Evolutionary conservation across 2,113 vertebrate genomes (phyloP).

Genomic region (Vulpes ferrilata): DNA sequence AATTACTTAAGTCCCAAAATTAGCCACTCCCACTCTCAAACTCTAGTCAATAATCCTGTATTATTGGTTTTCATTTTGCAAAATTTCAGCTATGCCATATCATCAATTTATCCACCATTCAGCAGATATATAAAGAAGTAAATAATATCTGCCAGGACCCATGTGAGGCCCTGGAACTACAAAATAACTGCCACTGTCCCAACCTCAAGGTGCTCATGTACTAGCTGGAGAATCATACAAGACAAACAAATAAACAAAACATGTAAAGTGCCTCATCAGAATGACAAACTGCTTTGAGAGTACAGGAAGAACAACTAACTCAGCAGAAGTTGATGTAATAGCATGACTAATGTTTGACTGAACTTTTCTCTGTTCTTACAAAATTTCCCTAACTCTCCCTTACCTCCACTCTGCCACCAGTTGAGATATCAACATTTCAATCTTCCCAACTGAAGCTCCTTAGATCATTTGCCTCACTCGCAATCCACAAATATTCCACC

Average conservation of each 20-base stretch:
- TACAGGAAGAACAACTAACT: background rate
- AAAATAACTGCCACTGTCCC: background rate
- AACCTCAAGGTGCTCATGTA: background rate
- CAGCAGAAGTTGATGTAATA: background rate
- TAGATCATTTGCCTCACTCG: background rate
- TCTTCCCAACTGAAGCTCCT: background rate
- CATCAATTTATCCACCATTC: background rate
- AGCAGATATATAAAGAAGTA: conserved; percentile 32
- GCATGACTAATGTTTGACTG: background rate
- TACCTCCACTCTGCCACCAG: background rate
- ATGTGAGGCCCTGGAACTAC: background rate
- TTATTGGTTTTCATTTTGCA: background rate
- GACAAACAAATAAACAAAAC: background rate
- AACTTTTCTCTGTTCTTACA: background rate
- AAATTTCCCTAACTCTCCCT: no score
- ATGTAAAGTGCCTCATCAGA: background rate
- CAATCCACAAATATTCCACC: background rate
- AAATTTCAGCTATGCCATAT: background rate
- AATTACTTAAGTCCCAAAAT: conserved; percentile 6
- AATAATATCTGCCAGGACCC: background rate
- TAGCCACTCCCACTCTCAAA: background rate
- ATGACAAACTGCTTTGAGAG: background rate
- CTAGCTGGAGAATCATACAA: background rate
- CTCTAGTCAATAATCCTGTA: background rate
- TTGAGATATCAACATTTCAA: background rate